Evolutionary conservation across 2,888 invertebrate species (phyloP), one percentile per base, ranked within the genome.

Genomic region (Thereva nobilitata): DNA sequence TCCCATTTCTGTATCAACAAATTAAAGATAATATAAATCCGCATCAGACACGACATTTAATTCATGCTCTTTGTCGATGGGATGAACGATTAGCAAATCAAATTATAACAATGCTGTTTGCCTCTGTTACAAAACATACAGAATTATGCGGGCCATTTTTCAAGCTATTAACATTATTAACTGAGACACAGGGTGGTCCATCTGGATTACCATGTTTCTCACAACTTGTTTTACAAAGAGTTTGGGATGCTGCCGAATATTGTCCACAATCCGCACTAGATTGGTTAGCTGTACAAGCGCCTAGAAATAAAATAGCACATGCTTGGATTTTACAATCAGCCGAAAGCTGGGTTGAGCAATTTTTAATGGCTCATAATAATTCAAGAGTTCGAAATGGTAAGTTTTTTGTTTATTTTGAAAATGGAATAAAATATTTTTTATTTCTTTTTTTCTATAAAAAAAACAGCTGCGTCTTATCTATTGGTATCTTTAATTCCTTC

Each of bases 1-100:
- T 95, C 79, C 93, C 95, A 40, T 97, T 97, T 82, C 83, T 97
- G 70, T 93, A 93, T 80, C 95, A 95, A 82, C 96, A 96, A 84
- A 95, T 95, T 61, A 90, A 94, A 72, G 97, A 97, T 81, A 91
- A 91, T 74, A 90, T 96, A 70, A 96, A 96, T 82, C 84, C 95
- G 49, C 90, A 93, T 76, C 95, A 95, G 82, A 95, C 95, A 4
- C 87, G 93, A 71, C 92, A 95, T 79, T 84, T 97, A 67, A 92
- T 96, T 72, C 94, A 94, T 82, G 93, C 94, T 10, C 83, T 97
- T 47, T 93, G 94, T 75, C 88, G 94, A 50, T 95, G 93, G 87
- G 95, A 95, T 80, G 95, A 95, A 75, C 86, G 90, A 71, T 83
- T 96, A 54, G 95, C 95, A 23, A 89, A 90, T 75, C 91, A 92